Evolutionary conservation across 1,140 invertebrate genomes (phyloP).

Genomic region (Platorchestia sp.): DNA sequence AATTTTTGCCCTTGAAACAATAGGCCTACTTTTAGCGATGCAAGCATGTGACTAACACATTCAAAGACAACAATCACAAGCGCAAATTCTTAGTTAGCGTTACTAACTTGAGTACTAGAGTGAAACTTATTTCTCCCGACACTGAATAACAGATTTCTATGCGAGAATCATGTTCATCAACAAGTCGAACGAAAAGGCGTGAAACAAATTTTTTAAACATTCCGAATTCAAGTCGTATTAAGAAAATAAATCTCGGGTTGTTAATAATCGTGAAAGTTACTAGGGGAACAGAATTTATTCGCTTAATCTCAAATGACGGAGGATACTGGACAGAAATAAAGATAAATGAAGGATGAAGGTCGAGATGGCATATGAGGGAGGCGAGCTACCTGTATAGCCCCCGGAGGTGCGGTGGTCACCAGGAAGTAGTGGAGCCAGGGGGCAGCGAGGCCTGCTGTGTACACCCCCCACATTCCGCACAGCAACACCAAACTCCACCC

Average conservation of each 20-base stretch:
- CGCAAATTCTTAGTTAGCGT: not conserved
- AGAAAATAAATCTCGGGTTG: not conserved
- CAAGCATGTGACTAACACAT: too few species aligned
- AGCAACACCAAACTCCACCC: constrained; percentile 63
- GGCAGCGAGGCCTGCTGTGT: constrained; percentile 60
- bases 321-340: not conserved
- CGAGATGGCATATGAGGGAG: not conserved
- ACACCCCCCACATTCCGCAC: constrained; percentile 61
- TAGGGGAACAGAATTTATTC: not conserved
- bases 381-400: constrained; percentile 1
- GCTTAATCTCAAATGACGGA: not conserved
- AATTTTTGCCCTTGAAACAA: too few species aligned
- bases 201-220: not conserved
- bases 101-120: not conserved
- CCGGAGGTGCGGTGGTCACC: not conserved
- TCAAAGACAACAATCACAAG: too few species aligned
- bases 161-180: not conserved
- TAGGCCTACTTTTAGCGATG: too few species aligned
- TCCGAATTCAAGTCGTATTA: not conserved
- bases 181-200: not conserved
- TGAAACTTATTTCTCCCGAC: not conserved
- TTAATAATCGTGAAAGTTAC: not conserved
- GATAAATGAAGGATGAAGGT: not conserved
- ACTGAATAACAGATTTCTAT: not conserved
- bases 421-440: constrained; percentile 62